These are phyloP conservation scores for Agrochola macilenta DNA, from an alignment of 2,888 invertebrate species.

Conservation along the genomic window DNA sequence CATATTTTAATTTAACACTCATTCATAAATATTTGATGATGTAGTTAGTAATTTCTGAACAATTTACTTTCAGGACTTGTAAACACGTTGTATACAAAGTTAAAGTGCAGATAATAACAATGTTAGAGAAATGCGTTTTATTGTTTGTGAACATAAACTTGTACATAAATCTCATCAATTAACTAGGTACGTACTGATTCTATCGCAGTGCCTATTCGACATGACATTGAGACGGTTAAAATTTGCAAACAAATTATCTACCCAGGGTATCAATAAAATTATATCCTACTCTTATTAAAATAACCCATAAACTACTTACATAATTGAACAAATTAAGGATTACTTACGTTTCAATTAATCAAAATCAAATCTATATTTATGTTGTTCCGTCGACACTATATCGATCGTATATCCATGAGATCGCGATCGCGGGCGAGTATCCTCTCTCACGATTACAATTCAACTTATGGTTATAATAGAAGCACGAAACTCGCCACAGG, in stretches of 20 bases:
- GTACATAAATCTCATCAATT: slow-evolving; percentile 6
- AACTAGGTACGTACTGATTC: background rate
- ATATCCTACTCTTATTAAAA: background rate
- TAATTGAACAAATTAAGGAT: background rate
- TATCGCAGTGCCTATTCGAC: background rate
- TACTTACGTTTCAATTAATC: slow-evolving; percentile 25
- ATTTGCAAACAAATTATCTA: background rate
- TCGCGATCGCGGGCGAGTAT: slow-evolving; percentile 37
- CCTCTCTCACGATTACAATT: slow-evolving; percentile 35
- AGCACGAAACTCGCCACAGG: slow-evolving; percentile 4
- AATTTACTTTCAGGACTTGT: background rate
- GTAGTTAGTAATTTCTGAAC: background rate
- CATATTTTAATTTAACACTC: background rate
- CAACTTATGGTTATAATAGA: slow-evolving; percentile 39
- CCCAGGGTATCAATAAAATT: background rate
- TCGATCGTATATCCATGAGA: background rate
- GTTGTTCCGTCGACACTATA: slow-evolving; percentile 2
- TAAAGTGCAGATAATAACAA: slow-evolving; percentile 1
- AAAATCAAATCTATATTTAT: background rate
- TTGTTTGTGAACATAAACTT: slow-evolving; percentile 1
- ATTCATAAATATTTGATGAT: too few species aligned
- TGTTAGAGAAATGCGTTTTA: background rate
- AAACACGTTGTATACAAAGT: background rate
- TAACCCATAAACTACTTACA: background rate
- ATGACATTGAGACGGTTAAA: background rate